Percentiles rank a stretch among this genome's conserved stretches.
Conservation (phyloP, 1,140 invertebrate species). For the Subanguina moxae region DNA sequence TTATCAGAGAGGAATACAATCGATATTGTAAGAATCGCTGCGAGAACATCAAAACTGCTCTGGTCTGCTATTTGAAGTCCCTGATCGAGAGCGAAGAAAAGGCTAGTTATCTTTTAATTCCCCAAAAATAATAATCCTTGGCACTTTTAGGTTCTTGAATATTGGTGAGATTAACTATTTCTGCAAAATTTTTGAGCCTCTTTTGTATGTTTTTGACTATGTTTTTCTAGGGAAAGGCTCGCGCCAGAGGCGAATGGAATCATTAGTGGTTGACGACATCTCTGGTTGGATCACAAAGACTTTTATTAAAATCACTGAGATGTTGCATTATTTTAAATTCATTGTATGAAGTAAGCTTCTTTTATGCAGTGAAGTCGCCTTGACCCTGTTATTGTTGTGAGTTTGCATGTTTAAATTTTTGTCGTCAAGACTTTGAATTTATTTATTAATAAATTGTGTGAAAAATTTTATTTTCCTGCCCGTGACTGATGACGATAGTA, state of each 20-base stretch:
- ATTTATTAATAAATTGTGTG: too few relatives aligned
- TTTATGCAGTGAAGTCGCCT: too few relatives aligned
- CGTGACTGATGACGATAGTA: too few relatives aligned
- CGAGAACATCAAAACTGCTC: conserved; percentile 79
- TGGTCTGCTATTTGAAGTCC: conserved; percentile 82
- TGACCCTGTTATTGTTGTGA: too few relatives aligned
- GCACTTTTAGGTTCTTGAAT: conserved; percentile 3
- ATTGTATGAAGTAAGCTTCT: not conserved
- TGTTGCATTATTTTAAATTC: not conserved
- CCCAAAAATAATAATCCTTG: conserved; percentile 7
- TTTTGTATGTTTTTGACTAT: too few relatives aligned
- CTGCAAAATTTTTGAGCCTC: too few relatives aligned
- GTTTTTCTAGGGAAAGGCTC: not conserved
- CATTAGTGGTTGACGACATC: too few relatives aligned
- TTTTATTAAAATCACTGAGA: not conserved
- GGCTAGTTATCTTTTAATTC: conserved; percentile 63
- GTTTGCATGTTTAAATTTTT: too few relatives aligned
- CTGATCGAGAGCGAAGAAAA: conserved; percentile 91
- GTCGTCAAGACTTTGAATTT: too few relatives aligned
- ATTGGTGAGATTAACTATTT: conserved; percentile 2
- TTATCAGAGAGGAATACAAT: conserved; percentile 91
- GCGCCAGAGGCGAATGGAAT: conserved; percentile 6
- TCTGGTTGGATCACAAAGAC: not conserved
- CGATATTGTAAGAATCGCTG: conserved; percentile 82
- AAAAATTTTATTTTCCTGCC: too few relatives aligned